These are phyloP conservation scores for Sebastes taczanowskii DNA, from an alignment of 2,797 vertebrate genomes.

Conservation along the genomic window DNA sequence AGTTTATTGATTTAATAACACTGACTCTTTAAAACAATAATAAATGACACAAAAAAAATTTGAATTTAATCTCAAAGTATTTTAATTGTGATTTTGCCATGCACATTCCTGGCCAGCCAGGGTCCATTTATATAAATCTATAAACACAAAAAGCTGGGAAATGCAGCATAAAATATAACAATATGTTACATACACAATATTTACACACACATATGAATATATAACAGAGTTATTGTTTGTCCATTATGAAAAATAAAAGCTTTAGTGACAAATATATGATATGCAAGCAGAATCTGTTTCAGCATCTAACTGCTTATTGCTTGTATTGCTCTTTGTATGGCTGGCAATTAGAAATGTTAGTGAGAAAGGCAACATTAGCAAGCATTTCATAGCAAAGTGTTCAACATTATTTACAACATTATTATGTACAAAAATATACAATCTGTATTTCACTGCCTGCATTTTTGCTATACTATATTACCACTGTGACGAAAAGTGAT, in stretches of 20 bases:
- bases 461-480: neutral
- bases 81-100: constrained; percentile 61
- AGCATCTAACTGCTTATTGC: constrained; percentile 18
- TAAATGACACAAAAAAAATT: constrained; percentile 30
- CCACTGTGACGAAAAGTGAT: neutral
- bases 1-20: constrained; percentile 40
- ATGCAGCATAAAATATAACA: constrained; percentile 33
- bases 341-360: constrained; percentile 41
- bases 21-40: neutral
- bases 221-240: neutral
- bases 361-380: constrained; percentile 27
- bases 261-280: constrained; percentile 26
- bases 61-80: constrained; percentile 22
- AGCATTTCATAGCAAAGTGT: constrained; percentile 20
- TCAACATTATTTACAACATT: constrained; percentile 66
- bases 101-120: constrained; percentile 93
- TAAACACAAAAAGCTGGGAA: constrained; percentile 45
- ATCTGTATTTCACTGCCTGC: constrained; percentile 17
- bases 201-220: constrained; percentile 58
- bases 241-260: constrained; percentile 24
- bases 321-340: neutral
- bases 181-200: constrained; percentile 64
- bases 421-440: constrained; percentile 74
- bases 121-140: constrained; percentile 66
- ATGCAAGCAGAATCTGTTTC: constrained; percentile 38